Base-by-base conservation (phyloP, 2,888 invertebrate species). In the Ypsolopha scabrella region DNA sequence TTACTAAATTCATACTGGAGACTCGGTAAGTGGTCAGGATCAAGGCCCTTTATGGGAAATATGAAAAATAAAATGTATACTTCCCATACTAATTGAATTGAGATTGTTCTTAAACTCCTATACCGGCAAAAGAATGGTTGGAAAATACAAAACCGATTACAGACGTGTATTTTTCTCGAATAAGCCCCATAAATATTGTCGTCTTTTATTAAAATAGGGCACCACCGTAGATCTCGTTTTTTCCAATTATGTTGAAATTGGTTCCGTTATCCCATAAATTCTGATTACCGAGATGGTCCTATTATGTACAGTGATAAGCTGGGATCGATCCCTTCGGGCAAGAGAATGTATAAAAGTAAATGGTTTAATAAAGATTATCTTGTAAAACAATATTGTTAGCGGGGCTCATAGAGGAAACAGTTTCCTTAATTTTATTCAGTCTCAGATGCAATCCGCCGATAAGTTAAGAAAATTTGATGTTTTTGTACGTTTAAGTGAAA, bases 171-270 rank as follows among this genome's bases (percentile, higher is more conserved):
- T 24, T 24, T 4, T 3, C 4, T 2, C 24, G 24, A 24, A 24
- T 41, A 7, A 41, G 7, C 11, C n/a, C 41, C 41, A 41, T 6
- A 41, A 41, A n/a, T 11, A n/a, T 41, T 11, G n/a, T 11, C 41
- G n/a, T 41, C 11, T 13, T 41, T 41, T 41, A 13, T 11, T 41
- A 11, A 7, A 41, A 11, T n/a, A 41, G 13, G 41, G 1, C 41
- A 10, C 41, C 11, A 7, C 41, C 41, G 41, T n/a, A 13, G 13
- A 41, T 3, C 14, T 43, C 11, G 37, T 14, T 13, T 47, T 46
- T 47, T 47, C 47, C 47, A 47, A 47, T 47, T 47, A 47, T 47
- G 47, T 11, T 13, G 37, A 47, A 47, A 47, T 47, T 47, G 47
- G 47, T 47, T 47, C 47, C 36, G 36, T 38, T 47, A 35, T 47